Percentiles rank a stretch among this genome's conserved stretches.
phyloP scores from a whole-genome alignment of 2,888 invertebrate genomes.

The Trichogramma evanescens region DNA sequence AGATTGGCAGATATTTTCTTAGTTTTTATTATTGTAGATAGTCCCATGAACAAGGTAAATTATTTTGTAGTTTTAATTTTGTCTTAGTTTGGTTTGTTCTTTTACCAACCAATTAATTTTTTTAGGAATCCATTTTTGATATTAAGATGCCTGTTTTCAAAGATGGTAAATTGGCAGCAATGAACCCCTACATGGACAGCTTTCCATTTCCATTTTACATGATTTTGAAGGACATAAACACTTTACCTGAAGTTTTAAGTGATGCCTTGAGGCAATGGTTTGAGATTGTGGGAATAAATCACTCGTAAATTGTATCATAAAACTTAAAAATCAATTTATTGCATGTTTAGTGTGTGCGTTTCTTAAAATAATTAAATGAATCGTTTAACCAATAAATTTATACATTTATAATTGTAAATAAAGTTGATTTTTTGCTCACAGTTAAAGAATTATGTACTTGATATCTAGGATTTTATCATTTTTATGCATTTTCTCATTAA shows the following conservation, averaged over 20 bases:
- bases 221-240: conserved; percentile 80
- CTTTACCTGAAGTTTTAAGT: conserved; percentile 82
- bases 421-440: too few relatives aligned
- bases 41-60: conserved; percentile 77
- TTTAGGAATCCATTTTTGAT: conserved; percentile 83
- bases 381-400: too few relatives aligned
- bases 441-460: too few relatives aligned
- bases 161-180: conserved; percentile 54
- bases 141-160: conserved; percentile 72
- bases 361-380: background rate
- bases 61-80: conserved; percentile 2
- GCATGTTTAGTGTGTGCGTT: background rate
- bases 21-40: conserved; percentile 93
- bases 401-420: too few relatives aligned
- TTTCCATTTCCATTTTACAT: conserved; percentile 99
- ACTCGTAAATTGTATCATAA: conserved; percentile 24
- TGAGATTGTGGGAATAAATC: conserved; percentile 74
- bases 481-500: too few relatives aligned
- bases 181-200: conserved; percentile 81
- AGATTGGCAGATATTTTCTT: conserved; percentile 79
- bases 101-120: conserved; percentile 27
- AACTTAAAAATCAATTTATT: background rate
- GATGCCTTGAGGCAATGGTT: conserved; percentile 99
- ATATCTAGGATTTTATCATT: too few relatives aligned
- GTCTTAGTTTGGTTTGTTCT: background rate